These are phyloP conservation scores for Eupsilia transversa DNA, from an alignment of 2,888 invertebrate genomes.

Conservation along the genomic window DNA sequence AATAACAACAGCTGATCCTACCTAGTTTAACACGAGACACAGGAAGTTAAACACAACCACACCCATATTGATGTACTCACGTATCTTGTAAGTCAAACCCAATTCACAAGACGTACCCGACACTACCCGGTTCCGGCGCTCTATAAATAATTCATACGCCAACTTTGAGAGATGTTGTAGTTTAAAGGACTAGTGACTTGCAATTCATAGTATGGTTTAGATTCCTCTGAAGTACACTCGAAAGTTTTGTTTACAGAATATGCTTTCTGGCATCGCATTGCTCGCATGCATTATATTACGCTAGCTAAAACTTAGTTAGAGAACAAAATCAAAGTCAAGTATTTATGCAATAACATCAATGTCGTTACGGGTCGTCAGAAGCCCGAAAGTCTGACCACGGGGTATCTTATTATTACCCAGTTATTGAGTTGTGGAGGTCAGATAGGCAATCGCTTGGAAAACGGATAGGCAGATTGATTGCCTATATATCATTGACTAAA, in stretches of 20 bases:
- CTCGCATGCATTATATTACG: not conserved
- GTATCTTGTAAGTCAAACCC: slow-evolving; percentile 56
- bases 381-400: no score
- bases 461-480: no score
- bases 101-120: slow-evolving; percentile 48
- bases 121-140: slow-evolving; percentile 35
- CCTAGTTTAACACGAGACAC: not conserved
- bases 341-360: no score
- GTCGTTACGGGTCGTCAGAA: no score
- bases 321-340: not conserved
- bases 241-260: slow-evolving; percentile 8
- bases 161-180: slow-evolving; percentile 57
- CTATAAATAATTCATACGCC: slow-evolving; percentile 62
- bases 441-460: no score
- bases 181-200: slow-evolving; percentile 56
- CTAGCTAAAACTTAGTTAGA: not conserved
- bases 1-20: not conserved
- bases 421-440: no score
- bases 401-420: no score
- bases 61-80: slow-evolving; percentile 48
- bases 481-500: no score
- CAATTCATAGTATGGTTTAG: slow-evolving; percentile 50
- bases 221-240: slow-evolving; percentile 4
- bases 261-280: not conserved
- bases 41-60: slow-evolving; percentile 20